Conservation (phyloP, 2,797 vertebrate genomes). For the Chiloscyllium punctatum region DNA sequence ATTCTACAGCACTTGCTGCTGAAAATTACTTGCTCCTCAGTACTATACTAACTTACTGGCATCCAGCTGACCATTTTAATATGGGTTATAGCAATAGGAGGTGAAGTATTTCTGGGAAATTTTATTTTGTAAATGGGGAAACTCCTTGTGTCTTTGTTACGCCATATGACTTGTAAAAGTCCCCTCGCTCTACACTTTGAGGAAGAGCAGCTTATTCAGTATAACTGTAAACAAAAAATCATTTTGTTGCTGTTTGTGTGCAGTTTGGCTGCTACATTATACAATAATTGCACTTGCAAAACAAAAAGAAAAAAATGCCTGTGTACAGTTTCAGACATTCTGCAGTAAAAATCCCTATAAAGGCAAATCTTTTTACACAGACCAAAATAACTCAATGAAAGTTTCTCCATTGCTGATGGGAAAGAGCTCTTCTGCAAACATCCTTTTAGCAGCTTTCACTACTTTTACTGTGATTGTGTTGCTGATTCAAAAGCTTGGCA, state of each 20-base stretch:
- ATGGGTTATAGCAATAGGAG: neutral
- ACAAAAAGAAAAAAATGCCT: too few relatives aligned
- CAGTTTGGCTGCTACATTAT: neutral
- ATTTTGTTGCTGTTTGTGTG: neutral
- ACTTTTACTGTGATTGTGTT: neutral
- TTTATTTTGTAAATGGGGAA: neutral
- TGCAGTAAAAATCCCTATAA: neutral
- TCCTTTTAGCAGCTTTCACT: neutral
- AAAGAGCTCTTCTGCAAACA: neutral
- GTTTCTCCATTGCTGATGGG: neutral
- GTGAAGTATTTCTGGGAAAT: neutral
- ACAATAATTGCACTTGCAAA: neutral
- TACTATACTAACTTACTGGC: neutral
- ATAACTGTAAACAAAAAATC: neutral
- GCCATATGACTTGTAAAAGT: too few relatives aligned
- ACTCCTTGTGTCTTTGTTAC: too few relatives aligned
- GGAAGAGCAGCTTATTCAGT: neutral
- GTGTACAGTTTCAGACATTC: neutral
- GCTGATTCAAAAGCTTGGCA: neutral
- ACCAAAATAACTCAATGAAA: neutral
- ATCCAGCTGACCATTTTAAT: neutral
- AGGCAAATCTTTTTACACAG: neutral
- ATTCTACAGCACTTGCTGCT: neutral
- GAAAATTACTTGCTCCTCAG: neutral
- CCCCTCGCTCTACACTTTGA: neutral